A percentile compares a stretch with the other conserved stretches of the same genome.
These are phyloP conservation scores for Wasmannia auropunctata DNA, from an alignment of 1,140 invertebrate genomes.

Conservation along the genomic window DNA sequence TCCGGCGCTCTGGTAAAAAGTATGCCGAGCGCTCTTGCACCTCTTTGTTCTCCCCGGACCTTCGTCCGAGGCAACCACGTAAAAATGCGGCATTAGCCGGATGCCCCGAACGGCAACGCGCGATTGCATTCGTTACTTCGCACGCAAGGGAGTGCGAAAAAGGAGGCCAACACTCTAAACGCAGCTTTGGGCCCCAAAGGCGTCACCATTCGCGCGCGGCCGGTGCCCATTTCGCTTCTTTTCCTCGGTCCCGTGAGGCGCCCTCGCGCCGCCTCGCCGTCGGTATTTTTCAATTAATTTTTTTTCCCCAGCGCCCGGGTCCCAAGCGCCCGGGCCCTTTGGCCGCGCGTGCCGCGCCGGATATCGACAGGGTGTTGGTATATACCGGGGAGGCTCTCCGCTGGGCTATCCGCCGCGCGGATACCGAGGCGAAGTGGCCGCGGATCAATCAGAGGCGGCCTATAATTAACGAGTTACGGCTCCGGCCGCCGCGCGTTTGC, in stretches of 20 bases:
- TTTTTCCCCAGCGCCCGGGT: constrained; percentile 66
- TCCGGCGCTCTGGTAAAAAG: background rate
- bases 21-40: background rate
- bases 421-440: constrained; percentile 69
- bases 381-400: constrained; percentile 57
- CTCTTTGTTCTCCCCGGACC: background rate
- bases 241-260: constrained; percentile 37
- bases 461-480: constrained; percentile 85
- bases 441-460: constrained; percentile 85
- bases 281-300: constrained; percentile 83
- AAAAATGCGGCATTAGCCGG: background rate
- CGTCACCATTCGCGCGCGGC: constrained; percentile 24
- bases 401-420: constrained; percentile 30
- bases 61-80: background rate
- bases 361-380: constrained; percentile 81
- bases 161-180: constrained; percentile 28
- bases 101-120: background rate
- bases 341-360: constrained; percentile 77
- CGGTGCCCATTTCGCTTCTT: constrained; percentile 40
- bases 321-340: background rate
- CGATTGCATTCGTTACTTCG: constrained; percentile 23
- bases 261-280: constrained; percentile 30
- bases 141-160: constrained; percentile 14
- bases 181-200: constrained; percentile 23
- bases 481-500: constrained; percentile 80